phyloP scores from a whole-genome alignment of 1,140 invertebrate genomes.

The Rhopalosiphum maidis region DNA sequence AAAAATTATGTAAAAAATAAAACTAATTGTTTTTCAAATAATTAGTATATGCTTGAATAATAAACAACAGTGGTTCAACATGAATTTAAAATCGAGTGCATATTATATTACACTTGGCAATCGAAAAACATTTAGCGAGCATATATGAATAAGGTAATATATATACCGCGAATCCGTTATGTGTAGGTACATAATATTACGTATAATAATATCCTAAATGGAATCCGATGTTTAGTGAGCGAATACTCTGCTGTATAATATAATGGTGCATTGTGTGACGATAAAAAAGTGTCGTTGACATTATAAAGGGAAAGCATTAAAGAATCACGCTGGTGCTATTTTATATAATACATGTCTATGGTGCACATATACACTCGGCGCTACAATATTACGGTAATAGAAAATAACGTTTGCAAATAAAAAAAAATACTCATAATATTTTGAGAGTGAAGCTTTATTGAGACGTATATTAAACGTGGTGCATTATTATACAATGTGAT shows the following conservation, averaged over 20 bases:
- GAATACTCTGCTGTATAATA: neutral
- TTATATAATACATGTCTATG: neutral
- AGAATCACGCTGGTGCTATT: neutral
- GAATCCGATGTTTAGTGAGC: neutral
- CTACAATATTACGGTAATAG: no score
- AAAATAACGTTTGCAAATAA: no score
- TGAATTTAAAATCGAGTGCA: neutral
- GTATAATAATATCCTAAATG: neutral
- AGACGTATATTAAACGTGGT: no score
- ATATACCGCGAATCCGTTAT: neutral
- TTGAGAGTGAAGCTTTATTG: no score
- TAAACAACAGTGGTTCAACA: neutral
- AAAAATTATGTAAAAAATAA: no score
- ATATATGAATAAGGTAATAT: neutral
- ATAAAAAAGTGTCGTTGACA: constrained; percentile 2
- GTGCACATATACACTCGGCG: no score
- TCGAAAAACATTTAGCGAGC: neutral
- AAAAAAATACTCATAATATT: no score
- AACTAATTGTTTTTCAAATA: no score
- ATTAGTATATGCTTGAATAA: no score
- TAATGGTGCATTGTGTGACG: neutral
- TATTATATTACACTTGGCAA: neutral
- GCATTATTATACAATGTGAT: no score
- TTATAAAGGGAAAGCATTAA: constrained; percentile 2
- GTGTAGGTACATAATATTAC: neutral